Evolutionary conservation across 2,888 invertebrate species (phyloP), one percentile per base, ranked within the genome.

Genomic region (Drosophila tripunctata): DNA sequence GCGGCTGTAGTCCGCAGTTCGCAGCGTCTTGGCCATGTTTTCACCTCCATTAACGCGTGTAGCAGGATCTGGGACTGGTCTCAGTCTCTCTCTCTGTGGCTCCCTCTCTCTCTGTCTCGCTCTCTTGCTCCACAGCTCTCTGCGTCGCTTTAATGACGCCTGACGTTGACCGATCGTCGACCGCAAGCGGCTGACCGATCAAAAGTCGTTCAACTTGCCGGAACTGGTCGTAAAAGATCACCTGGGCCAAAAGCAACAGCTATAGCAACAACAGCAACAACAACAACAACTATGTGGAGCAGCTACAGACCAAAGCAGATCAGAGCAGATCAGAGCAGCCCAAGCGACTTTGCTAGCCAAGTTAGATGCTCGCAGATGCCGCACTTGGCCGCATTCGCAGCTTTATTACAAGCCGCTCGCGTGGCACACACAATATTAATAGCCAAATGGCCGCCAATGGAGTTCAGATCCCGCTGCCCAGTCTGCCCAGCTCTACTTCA

Each of bases 111-210:
- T 72, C 51, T 65, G 56, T 6, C 27, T 10, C 6, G 8, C 3
- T 27, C 27, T 27, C 10, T 10, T 10, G 8, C 27, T 27, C 10
- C 27, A 10, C 27, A 3, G 4, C 10, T 3, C 27, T 27, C 27
- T 27, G 27, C 27, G 48, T 36, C 48, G 52, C 72, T 80, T 78
- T 86, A 86, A 86, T 86, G 88, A 88, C 74, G 80, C 86, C 78
- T 88, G 88, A 87, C 87, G 88, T 88, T 88, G 88, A 88, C 86
- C 88, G 86, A 87, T 88, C 88, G 88, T 87, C 88, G 88, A 84
- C 83, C 83, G 86, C 88, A 88, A 88, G 78, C 78, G 75, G 71
- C 67, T 81, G 87, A 84, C 73, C 88, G 87, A 88, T 88, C 81
- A 88, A 87, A 80, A 88, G 83, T 86, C 88, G 79, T 79, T 85